A percentile compares a stretch with the other conserved stretches of the same genome.
Evolutionary conservation across 2,888 invertebrate genomes (phyloP).

Genomic region (Tipula confusa): DNA sequence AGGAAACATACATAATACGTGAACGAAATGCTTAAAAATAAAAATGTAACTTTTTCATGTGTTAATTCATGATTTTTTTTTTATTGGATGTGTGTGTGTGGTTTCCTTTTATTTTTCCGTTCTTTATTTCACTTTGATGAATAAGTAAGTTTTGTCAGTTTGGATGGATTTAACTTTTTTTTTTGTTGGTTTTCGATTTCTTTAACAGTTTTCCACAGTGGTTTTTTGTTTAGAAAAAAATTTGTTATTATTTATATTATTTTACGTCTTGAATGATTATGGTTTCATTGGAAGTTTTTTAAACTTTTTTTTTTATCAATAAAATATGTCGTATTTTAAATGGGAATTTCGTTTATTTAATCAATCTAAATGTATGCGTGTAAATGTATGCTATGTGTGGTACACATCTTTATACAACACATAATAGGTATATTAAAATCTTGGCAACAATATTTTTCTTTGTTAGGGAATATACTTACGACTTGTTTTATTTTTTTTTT

Average conservation of each 20-base stretch:
- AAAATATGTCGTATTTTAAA: not conserved
- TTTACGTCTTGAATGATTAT: constrained; percentile 16
- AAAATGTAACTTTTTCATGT: constrained; percentile 12
- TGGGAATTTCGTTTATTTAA: not conserved
- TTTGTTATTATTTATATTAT: not conserved
- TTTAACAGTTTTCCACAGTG: not conserved
- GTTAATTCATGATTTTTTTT: not conserved
- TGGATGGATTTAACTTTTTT: not conserved
- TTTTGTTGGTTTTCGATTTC: constrained; percentile 9
- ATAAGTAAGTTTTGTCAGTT: constrained; percentile 20
- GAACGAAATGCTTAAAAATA: not conserved
- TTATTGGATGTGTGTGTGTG: not conserved
- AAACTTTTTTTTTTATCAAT: not conserved
- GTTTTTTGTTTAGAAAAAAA: constrained; percentile 7
- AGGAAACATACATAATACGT: constrained; percentile 12
- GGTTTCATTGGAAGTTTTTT: not conserved
- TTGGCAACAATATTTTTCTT: not conserved
- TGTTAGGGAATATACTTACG: not conserved
- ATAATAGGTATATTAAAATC: not conserved
- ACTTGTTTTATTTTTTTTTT: not conserved
- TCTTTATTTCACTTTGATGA: not conserved
- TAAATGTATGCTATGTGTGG: not conserved
- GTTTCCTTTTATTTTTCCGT: not conserved
- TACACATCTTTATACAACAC: not conserved
- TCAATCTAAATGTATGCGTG: not conserved